Percentiles rank a stretch among this genome's conserved stretches.
Evolutionary conservation across 1,140 invertebrate species (phyloP).

Genomic region (Pantala flavescens): DNA sequence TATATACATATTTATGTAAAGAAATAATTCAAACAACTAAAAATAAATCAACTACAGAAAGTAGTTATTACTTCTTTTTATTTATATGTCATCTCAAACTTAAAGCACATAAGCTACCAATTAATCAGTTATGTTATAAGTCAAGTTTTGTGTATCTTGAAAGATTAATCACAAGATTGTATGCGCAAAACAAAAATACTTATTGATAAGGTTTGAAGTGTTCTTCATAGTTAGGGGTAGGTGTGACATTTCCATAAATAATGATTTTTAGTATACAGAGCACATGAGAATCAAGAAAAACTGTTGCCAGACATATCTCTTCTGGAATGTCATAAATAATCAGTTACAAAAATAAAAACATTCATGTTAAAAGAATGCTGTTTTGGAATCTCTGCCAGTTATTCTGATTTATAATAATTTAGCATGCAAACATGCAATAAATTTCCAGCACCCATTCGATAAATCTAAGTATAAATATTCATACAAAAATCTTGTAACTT

Average conservation of each 20-base stretch:
- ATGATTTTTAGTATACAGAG: neutral
- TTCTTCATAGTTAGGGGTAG: neutral
- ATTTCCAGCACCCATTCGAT: neutral
- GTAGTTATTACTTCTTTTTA: neutral
- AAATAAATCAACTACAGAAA: neutral
- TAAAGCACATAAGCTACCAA: neutral
- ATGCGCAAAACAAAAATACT: neutral
- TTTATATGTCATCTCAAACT: neutral
- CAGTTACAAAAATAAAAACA: conserved; percentile 8
- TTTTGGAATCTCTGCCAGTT: neutral
- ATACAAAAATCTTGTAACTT: neutral
- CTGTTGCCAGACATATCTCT: neutral
- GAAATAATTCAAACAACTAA: neutral
- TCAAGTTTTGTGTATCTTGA: neutral
- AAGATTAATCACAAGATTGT: neutral
- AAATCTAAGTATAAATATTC: neutral
- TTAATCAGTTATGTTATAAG: neutral
- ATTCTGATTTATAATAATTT: neutral
- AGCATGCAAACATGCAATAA: neutral
- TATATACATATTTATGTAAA: too few species aligned
- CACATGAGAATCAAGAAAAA: neutral
- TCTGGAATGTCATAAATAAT: conserved; percentile 10
- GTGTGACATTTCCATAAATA: neutral
- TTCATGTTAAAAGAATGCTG: neutral
- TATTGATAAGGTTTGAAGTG: neutral